Evolutionary conservation across 1,140 invertebrate species (phyloP).

Genomic region (Apis laboriosa): DNA sequence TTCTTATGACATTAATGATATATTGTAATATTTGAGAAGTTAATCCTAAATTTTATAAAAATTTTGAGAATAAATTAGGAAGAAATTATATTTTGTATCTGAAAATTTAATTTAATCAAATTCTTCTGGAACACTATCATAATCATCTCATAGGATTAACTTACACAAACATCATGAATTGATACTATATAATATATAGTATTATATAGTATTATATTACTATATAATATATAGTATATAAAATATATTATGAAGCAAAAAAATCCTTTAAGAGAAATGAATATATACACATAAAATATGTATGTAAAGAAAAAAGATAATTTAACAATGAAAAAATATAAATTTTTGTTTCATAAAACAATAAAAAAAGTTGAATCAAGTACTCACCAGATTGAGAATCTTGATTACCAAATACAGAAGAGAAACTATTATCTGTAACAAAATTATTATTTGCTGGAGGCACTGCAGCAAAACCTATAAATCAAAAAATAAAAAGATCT

Average conservation of each 20-base stretch:
- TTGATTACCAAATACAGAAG: constrained; percentile 90
- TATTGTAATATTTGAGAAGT: neutral
- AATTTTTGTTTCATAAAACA: constrained; percentile 7
- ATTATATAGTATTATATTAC: too few relatives aligned
- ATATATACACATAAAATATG: constrained; percentile 44
- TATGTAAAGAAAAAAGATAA: constrained; percentile 19
- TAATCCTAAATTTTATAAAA: neutral
- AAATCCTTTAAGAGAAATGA: constrained; percentile 35
- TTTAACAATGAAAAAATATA: constrained; percentile 5
- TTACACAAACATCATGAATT: constrained; percentile 42
- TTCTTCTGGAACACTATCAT: neutral
- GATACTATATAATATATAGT: too few relatives aligned
- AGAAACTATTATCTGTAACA: constrained; percentile 92
- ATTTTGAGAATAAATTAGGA: neutral
- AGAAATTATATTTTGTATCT: neutral
- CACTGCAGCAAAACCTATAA: constrained; percentile 83
- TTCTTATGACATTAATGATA: neutral
- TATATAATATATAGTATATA: too few relatives aligned
- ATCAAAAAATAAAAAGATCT: constrained; percentile 72
- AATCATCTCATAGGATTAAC: neutral
- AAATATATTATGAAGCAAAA: constrained; percentile 42
- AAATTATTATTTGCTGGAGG: constrained; percentile 87
- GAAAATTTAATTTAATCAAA: neutral
- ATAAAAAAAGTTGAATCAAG: neutral
- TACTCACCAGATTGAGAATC: constrained; percentile 86